Evolutionary conservation across 2,797 vertebrate genomes (phyloP).

Genomic region (Neopelma chrysocephalum): DNA sequence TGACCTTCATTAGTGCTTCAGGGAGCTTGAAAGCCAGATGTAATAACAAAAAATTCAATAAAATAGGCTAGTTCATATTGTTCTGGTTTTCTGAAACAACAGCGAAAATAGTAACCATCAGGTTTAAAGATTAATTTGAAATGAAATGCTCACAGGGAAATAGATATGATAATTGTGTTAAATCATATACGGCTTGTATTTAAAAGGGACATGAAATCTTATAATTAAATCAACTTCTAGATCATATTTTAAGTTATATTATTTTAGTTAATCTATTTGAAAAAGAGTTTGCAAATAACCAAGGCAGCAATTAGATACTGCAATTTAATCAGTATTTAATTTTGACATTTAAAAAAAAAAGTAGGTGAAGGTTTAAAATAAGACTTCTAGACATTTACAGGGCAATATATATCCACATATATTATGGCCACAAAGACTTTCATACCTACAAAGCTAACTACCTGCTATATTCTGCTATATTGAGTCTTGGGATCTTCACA

Average conservation of each 20-base stretch:
- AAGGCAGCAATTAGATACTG: not conserved
- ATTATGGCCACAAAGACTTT: not conserved
- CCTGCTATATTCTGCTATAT: not conserved
- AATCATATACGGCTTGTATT: not conserved
- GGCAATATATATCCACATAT: not conserved
- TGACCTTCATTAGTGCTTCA: conserved; percentile 58
- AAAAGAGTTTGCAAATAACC: not conserved
- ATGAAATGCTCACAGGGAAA: conserved; percentile 28
- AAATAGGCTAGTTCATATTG: conserved; percentile 19
- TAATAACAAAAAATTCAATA: conserved; percentile 38
- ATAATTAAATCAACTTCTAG: conserved; percentile 4
- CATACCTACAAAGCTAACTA: too few relatives aligned
- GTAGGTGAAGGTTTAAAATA: not conserved
- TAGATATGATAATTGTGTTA: conserved; percentile 4
- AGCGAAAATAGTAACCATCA: not conserved
- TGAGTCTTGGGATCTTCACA: not conserved
- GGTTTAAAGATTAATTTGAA: conserved; percentile 43
- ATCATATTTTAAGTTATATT: not conserved
- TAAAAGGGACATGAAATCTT: not conserved
- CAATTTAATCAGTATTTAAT: not conserved
- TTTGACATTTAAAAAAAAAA: not conserved
- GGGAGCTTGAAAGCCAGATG: conserved; percentile 22
- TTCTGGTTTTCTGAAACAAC: conserved; percentile 37
- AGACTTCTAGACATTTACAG: not conserved
- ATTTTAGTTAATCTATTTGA: not conserved